These are phyloP conservation scores for Diabrotica virgifera DNA, from an alignment of 1,140 invertebrate genomes.

Conservation along the genomic window DNA sequence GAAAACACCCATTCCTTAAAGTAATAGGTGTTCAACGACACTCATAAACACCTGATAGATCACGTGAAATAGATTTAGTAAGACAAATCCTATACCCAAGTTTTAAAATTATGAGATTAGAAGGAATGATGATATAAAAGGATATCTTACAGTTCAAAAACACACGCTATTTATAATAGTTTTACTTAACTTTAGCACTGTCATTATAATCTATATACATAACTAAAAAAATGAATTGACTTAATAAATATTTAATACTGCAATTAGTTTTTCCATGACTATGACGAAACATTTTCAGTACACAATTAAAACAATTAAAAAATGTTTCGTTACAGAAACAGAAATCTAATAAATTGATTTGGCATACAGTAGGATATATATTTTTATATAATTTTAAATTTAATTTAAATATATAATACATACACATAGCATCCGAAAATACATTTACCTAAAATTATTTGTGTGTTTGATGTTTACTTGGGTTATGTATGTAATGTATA, in stretches of 20 bases:
- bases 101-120: no score
- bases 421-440: conserved; percentile 49
- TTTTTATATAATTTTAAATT: conserved; percentile 24
- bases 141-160: conserved; percentile 48
- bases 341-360: conserved; percentile 38
- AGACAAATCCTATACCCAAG: no score
- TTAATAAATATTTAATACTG: conserved; percentile 44
- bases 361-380: conserved; percentile 44
- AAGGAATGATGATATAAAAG: background rate
- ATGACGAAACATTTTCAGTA: conserved; percentile 28
- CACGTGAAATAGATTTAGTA: no score
- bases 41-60: no score
- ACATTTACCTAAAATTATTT: conserved; percentile 46
- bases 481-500: conserved; percentile 38
- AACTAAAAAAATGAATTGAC: conserved; percentile 46
- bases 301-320: conserved; percentile 19
- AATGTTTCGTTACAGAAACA: conserved; percentile 32
- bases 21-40: no score
- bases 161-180: conserved; percentile 41
- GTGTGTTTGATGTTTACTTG: conserved; percentile 36
- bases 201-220: conserved; percentile 46
- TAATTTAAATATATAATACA: conserved; percentile 33
- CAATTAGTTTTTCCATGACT: conserved; percentile 34
- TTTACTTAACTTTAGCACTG: conserved; percentile 45
- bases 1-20: no score